A percentile compares a stretch with the other conserved stretches of the same genome.
phyloP scores from a whole-genome alignment of 2,113 vertebrate genomes.

The Lagopus leucura region DNA sequence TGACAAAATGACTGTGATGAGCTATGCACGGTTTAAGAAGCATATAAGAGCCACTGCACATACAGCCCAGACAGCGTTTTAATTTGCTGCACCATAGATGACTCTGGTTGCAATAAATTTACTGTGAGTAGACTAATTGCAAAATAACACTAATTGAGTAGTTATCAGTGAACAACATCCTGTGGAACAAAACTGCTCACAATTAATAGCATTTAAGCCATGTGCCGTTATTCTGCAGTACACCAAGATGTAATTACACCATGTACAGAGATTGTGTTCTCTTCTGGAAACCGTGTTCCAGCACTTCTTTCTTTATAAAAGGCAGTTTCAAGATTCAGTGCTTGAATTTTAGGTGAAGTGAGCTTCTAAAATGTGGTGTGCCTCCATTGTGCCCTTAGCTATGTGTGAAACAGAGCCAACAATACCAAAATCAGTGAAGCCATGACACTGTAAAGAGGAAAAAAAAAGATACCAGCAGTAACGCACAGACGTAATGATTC shows the following conservation, averaged over 20 bases:
- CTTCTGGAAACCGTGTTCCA: slow-evolving; percentile 58
- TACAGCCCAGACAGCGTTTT: slow-evolving; percentile 52
- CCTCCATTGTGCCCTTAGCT: neutral
- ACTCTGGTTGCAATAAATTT: slow-evolving; percentile 78
- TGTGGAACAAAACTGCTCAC: slow-evolving; percentile 78
- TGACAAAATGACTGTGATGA: slow-evolving; percentile 16
- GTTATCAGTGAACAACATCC: slow-evolving; percentile 82
- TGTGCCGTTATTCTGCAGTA: slow-evolving; percentile 73
- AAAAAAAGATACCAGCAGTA: neutral
- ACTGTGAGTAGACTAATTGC: slow-evolving; percentile 84
- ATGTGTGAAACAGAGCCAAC: neutral
- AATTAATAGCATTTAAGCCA: slow-evolving; percentile 81
- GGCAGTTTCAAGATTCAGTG: neutral
- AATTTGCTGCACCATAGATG: slow-evolving; percentile 71
- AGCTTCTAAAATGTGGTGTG: neutral
- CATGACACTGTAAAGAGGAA: neutral
- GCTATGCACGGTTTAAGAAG: slow-evolving; percentile 36
- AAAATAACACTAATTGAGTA: slow-evolving; percentile 84
- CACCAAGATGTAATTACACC: slow-evolving; percentile 74
- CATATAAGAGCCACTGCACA: slow-evolving; percentile 42
- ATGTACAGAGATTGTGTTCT: slow-evolving; percentile 59
- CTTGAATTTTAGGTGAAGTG: neutral
- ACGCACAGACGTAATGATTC: neutral
- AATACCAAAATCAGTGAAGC: neutral
- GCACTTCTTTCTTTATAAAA: slow-evolving; percentile 38